A percentile compares a stretch with the other conserved stretches of the same genome.
Conservation (phyloP, 53 echinoderm and acorn worm species). For the Holothuria leucospilota region DNA sequence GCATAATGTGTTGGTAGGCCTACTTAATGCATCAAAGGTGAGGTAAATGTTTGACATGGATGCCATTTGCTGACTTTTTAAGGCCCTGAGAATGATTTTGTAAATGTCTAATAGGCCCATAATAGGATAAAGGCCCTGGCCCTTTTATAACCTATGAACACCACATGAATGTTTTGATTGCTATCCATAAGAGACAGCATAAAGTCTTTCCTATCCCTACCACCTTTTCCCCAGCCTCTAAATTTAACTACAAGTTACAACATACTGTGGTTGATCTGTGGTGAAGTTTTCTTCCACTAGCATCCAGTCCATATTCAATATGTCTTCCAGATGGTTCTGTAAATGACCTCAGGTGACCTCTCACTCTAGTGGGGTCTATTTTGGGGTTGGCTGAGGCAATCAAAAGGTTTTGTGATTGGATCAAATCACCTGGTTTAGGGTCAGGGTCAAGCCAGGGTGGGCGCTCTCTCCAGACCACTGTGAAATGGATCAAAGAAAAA, state of each 20-base stretch:
- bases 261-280: constrained; percentile 70
- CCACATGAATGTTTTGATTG: too few species aligned
- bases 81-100: too few species aligned
- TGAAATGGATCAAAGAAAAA: neutral
- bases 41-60: too few species aligned
- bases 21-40: too few species aligned
- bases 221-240: too few species aligned
- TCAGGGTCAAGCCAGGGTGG: constrained; percentile 93
- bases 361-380: constrained; percentile 50
- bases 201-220: too few species aligned
- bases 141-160: too few species aligned
- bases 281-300: constrained; percentile 66
- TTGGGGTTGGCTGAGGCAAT: constrained; percentile 82
- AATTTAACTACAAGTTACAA: neutral
- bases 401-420: constrained; percentile 76
- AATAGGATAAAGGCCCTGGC: too few species aligned
- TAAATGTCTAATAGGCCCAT: too few species aligned
- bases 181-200: too few species aligned
- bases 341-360: constrained; percentile 80
- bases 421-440: constrained; percentile 70
- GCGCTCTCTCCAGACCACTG: constrained; percentile 62
- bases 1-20: too few species aligned
- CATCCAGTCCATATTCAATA: constrained; percentile 81
- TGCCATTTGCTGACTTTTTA: too few species aligned
- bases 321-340: constrained; percentile 76